Evolutionary conservation across 2,113 vertebrate genomes (phyloP).

Genomic region (Nothoprocta perdicaria): DNA sequence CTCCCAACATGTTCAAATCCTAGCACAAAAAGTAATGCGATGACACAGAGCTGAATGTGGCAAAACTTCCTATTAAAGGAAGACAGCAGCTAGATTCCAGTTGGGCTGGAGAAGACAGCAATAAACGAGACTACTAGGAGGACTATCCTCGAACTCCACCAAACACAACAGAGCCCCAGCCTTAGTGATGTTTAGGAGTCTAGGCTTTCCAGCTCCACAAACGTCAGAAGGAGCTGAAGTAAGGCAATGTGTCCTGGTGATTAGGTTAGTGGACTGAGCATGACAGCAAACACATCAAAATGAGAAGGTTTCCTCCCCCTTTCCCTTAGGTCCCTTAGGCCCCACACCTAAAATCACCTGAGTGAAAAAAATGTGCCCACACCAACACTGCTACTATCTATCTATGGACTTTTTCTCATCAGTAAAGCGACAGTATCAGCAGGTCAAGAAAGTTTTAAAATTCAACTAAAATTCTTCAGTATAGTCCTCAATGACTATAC

Average conservation of each 20-base stretch:
- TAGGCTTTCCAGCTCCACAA: not conserved
- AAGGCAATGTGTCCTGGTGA: not conserved
- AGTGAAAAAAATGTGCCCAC: not conserved
- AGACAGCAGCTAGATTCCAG: not conserved
- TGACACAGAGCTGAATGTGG: not conserved
- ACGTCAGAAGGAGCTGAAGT: not conserved
- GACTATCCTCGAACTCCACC: not conserved
- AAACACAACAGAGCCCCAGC: not conserved
- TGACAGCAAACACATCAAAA: not conserved
- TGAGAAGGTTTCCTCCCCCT: not conserved
- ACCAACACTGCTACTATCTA: not conserved
- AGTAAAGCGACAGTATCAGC: not conserved
- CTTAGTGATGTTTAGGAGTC: fast-evolving
- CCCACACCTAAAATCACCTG: not conserved
- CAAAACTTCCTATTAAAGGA: not conserved
- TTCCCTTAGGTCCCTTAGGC: not conserved
- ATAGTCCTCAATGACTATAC: not conserved
- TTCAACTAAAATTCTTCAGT: not conserved
- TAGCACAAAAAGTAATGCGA: not conserved
- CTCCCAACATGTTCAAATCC: not conserved
- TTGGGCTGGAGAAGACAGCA: not conserved
- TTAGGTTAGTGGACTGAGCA: not conserved
- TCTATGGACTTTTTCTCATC: not conserved
- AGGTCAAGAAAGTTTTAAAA: not conserved
- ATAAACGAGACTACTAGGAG: not conserved